Evolutionary conservation across 2,888 invertebrate genomes (phyloP), one percentile per base, ranked within the genome.

Genomic region (Chrysomela aeneicollis): DNA sequence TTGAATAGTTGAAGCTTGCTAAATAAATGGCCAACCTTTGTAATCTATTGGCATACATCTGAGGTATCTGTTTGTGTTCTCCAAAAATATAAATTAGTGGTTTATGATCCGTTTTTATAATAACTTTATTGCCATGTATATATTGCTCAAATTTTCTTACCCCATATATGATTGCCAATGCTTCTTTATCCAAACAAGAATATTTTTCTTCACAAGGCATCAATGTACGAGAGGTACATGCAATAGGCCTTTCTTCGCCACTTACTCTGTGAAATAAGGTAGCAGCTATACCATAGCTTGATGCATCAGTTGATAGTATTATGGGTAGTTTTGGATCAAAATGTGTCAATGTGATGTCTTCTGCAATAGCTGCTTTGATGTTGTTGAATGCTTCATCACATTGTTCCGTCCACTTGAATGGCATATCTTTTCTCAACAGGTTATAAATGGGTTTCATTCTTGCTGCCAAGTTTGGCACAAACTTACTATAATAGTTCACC

Each of bases 261-360:
- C 64, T 17, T 0, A 53, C 46, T 21, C 32, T 26, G 10, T 68
- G 70, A 1, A 42, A 47, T 21, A 68, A 35, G 0, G 57, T 10
- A 61, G 19, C n/a, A n/a, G n/a, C n/a, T n/a, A n/a, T n/a, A n/a
- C n/a, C n/a, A n/a, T n/a, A n/a, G n/a, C n/a, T n/a, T 1, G 62
- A 59, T 0, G 66, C 66, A 55, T 68, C 69, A 0, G 66, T 66
- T 12, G 67, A 54, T 26, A 71, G 30, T 18, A 67, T 35, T 19
- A 69, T 55, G 8, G 67, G 64, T 10, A 68, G 19, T n/a, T 63
- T 19, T 9, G 69, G 67, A 60, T 73, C 42, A 65, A 66, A 73
- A 67, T 67, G 62, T 32, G 59, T 57, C 22, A 71, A 46, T 54
- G 61, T 54, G 18, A 35, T 59, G 37, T 68, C 69, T 15, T 63